Conservation (phyloP, 1,140 invertebrate species). For the Venturia canescens region DNA sequence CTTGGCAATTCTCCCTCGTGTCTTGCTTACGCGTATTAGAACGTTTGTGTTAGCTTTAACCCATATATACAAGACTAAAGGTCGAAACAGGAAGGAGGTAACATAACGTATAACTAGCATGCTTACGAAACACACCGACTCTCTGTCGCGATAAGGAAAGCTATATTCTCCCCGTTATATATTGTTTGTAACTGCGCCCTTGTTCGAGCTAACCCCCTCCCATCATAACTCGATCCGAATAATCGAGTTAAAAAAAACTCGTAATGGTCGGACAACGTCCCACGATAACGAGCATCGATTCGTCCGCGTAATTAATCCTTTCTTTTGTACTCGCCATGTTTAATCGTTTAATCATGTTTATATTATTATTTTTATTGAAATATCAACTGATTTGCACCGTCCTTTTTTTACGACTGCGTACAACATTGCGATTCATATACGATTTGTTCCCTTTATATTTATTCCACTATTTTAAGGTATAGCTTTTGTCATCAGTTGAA, state of each 20-base stretch:
- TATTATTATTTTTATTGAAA: too few species aligned
- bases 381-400: too few species aligned
- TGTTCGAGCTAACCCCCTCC: not conserved
- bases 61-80: not conserved
- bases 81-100: not conserved
- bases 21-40: slow-evolving; percentile 25
- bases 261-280: not conserved
- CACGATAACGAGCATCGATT: not conserved
- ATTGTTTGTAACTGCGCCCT: not conserved
- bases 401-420: not conserved
- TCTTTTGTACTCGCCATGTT: not conserved
- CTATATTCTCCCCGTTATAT: not conserved
- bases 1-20: slow-evolving; percentile 3
- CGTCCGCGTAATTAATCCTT: not conserved
- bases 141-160: slow-evolving; percentile 27
- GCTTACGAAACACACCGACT: slow-evolving; percentile 26
- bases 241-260: not conserved
- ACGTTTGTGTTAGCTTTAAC: slow-evolving; percentile 38
- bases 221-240: not conserved
- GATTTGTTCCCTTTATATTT: too few species aligned
- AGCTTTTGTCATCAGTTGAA: too few species aligned
- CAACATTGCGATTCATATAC: not conserved
- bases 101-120: not conserved
- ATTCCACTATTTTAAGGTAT: too few species aligned
- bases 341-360: not conserved